A percentile compares a stretch with the other conserved stretches of the same genome.
These are phyloP conservation scores for Plecturocebus donacophilus DNA, from an alignment of 2,113 vertebrate genomes.

Conservation along the genomic window DNA sequence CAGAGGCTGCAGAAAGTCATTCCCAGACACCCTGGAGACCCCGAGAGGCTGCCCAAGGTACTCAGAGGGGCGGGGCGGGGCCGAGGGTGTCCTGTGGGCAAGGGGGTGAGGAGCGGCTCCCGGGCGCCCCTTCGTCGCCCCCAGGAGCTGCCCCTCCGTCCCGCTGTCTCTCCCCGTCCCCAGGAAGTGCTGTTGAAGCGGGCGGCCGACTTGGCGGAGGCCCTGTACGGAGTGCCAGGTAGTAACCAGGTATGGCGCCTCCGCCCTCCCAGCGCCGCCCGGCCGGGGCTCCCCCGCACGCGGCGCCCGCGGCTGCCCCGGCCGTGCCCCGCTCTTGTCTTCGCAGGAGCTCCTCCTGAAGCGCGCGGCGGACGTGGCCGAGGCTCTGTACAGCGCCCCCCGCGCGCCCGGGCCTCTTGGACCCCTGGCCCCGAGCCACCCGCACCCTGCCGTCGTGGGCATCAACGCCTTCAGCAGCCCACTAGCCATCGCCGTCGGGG, in stretches of 20 bases:
- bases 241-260: constrained; percentile 91
- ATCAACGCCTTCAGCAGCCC: constrained; percentile 95
- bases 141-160: neutral
- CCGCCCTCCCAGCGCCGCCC: neutral
- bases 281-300: neutral
- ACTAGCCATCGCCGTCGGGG: constrained; percentile 92
- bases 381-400: constrained; percentile 97
- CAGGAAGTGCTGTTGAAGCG: constrained; percentile 96
- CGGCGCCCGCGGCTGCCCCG: neutral
- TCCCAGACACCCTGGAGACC: constrained; percentile 93
- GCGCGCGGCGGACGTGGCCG: constrained; percentile 95
- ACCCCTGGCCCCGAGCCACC: constrained; percentile 88
- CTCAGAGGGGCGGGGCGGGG: neutral
- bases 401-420: constrained; percentile 93
- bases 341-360: constrained; percentile 95
- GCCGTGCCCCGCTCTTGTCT: constrained; percentile 13
- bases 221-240: constrained; percentile 93
- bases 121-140: neutral
- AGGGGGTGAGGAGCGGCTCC: neutral
- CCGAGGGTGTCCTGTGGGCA: fast-evolving
- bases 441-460: constrained; percentile 91
- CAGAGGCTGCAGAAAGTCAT: constrained; percentile 96
- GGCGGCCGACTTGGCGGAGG: constrained; percentile 94
- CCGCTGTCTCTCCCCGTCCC: neutral
- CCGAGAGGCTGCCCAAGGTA: constrained; percentile 95